Evolutionary conservation across 2,888 invertebrate genomes (phyloP).

Genomic region (Eucera pruinosa): DNA sequence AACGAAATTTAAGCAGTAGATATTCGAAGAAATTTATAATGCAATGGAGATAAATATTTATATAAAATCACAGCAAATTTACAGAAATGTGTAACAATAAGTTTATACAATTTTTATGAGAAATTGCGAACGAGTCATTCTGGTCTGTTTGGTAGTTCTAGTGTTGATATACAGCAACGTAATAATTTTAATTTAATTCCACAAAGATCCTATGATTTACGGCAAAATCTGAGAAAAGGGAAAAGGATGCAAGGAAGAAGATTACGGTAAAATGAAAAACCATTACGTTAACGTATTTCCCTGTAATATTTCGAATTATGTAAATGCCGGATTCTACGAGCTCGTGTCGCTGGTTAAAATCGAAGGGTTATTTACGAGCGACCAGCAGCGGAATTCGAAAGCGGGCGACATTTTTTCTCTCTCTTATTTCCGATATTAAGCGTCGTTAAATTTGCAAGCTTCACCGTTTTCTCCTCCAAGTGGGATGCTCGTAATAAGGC

Average conservation of each 20-base stretch:
- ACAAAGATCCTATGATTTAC: too few relatives aligned
- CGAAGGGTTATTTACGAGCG: conserved; percentile 28
- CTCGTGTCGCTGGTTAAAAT: not conserved
- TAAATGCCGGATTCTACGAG: conserved; percentile 1
- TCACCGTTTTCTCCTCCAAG: conserved; percentile 17
- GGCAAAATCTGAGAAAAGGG: too few relatives aligned
- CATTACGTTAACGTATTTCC: conserved; percentile 15
- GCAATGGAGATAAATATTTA: too few relatives aligned
- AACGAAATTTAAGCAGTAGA: too few relatives aligned
- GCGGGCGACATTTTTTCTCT: conserved; percentile 4
- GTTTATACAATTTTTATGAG: too few relatives aligned
- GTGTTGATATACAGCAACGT: too few relatives aligned
- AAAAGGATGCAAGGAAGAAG: not conserved
- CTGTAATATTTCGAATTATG: conserved; percentile 22
- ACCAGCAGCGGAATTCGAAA: conserved; percentile 3
- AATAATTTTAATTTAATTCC: too few relatives aligned
- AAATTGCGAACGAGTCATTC: too few relatives aligned
- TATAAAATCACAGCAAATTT: too few relatives aligned
- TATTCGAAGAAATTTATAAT: too few relatives aligned
- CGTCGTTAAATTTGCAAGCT: conserved; percentile 22
- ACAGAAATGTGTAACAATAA: too few relatives aligned
- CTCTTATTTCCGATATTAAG: conserved; percentile 21
- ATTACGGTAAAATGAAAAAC: not conserved
- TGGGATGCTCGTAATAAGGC: conserved; percentile 20
- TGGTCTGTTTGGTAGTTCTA: too few relatives aligned